Conservation (phyloP, 2,113 vertebrate species). For the Hymenochirus boettgeri region DNA sequence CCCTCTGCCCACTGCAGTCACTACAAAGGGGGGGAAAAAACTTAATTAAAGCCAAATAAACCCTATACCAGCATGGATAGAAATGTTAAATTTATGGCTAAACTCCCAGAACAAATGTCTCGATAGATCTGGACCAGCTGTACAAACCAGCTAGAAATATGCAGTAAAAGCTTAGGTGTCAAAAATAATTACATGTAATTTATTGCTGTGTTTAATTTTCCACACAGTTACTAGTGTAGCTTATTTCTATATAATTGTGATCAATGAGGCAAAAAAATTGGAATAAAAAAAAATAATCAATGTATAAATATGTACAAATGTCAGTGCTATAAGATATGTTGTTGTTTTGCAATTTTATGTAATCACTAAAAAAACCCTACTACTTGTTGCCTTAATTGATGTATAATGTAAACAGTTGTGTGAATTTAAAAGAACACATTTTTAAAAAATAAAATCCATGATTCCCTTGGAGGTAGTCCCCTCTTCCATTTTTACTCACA, state of each 20-base stretch:
- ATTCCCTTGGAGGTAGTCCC: too few species aligned
- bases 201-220: conserved; percentile 1
- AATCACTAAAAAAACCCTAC: too few species aligned
- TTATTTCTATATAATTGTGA: neutral
- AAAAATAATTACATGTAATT: conserved; percentile 4
- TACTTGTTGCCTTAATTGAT: too few species aligned
- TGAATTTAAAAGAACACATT: too few species aligned
- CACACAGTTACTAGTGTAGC: neutral
- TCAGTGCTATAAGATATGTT: too few species aligned
- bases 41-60: too few species aligned
- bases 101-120: neutral
- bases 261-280: neutral
- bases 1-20: neutral
- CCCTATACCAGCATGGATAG: neutral
- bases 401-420: too few species aligned
- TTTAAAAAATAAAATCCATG: too few species aligned
- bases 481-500: too few species aligned
- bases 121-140: neutral
- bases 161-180: neutral
- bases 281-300: neutral
- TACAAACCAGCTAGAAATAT: neutral
- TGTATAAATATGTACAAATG: too few species aligned
- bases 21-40: neutral
- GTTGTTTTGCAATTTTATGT: too few species aligned
- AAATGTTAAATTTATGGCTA: neutral